These are phyloP conservation scores for Cephalopholis sonnerati DNA, from an alignment of 2,113 vertebrate genomes.

Conservation along the genomic window DNA sequence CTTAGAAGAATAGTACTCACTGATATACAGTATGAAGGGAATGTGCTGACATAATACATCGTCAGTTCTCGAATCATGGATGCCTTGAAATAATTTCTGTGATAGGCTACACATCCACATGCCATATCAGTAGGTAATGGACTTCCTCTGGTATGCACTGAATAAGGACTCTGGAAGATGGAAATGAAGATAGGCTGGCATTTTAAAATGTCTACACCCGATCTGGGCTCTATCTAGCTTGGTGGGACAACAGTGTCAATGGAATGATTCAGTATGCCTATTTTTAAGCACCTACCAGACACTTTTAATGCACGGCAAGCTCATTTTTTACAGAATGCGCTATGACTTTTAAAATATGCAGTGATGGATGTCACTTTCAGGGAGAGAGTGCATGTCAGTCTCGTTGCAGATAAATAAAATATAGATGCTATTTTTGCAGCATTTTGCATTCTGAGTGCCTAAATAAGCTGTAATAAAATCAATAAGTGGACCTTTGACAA, in stretches of 20 bases:
- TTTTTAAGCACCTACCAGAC: conserved; percentile 57
- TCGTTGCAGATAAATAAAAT: conserved; percentile 69
- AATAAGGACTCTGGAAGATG: conserved; percentile 53
- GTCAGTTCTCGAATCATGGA: conserved; percentile 55
- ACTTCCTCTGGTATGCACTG: conserved; percentile 45
- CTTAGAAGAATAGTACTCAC: conserved; percentile 56
- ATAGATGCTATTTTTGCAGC: conserved; percentile 46
- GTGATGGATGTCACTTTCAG: conserved; percentile 70
- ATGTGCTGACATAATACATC: conserved; percentile 73
- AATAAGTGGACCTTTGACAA: conserved; percentile 69
- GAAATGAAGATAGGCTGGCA: conserved; percentile 55
- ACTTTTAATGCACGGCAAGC: conserved; percentile 58
- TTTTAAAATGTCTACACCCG: conserved; percentile 71
- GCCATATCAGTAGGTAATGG: conserved; percentile 53
- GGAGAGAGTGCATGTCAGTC: conserved; percentile 40
- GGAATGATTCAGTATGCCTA: conserved; percentile 62
- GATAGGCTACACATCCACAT: conserved; percentile 55
- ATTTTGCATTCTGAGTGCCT: conserved; percentile 53
- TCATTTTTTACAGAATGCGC: conserved; percentile 52
- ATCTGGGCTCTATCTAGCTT: conserved; percentile 40
- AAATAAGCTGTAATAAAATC: conserved; percentile 70
- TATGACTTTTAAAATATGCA: conserved; percentile 71
- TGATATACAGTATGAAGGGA: conserved; percentile 59
- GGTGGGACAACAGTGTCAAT: conserved; percentile 56
- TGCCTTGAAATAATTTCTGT: conserved; percentile 63